phyloP scores from a whole-genome alignment of 2,113 vertebrate species.

The Rafetus swinhoei region DNA sequence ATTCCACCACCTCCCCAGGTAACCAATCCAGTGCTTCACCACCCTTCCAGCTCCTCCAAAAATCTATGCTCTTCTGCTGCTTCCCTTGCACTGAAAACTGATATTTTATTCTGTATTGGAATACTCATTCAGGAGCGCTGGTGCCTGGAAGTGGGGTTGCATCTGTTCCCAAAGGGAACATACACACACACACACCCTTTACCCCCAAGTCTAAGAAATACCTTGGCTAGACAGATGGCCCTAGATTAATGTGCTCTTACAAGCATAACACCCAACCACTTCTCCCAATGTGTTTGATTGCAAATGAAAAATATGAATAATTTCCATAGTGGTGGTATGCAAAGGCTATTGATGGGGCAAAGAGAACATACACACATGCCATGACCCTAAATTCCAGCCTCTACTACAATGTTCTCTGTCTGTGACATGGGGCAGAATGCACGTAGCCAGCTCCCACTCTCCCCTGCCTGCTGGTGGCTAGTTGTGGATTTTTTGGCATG shows the following conservation, averaged over 20 bases:
- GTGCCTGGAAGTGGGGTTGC: neutral
- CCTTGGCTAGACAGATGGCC: accelerated
- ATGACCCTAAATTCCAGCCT: neutral
- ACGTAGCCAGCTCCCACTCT: neutral
- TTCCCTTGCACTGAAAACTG: neutral
- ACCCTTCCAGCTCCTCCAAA: neutral
- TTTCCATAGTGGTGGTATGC: neutral
- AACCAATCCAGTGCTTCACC: too few relatives aligned
- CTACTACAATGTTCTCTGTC: neutral
- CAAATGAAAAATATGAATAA: neutral
- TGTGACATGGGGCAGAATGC: neutral
- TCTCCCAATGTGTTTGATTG: neutral
- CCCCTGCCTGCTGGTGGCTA: neutral
- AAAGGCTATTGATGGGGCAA: neutral
- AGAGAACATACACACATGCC: neutral
- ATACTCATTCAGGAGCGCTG: neutral
- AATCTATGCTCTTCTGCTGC: neutral
- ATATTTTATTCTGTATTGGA: neutral
- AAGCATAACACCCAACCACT: neutral
- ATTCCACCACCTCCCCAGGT: too few relatives aligned
- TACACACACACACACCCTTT: accelerated
- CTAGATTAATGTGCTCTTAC: neutral
- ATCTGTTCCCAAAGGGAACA: accelerated
- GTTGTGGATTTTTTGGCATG: neutral
- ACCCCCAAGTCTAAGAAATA: neutral